Conservation (phyloP, 2,888 invertebrate genomes). For the Oegoconia quadripuncta region DNA sequence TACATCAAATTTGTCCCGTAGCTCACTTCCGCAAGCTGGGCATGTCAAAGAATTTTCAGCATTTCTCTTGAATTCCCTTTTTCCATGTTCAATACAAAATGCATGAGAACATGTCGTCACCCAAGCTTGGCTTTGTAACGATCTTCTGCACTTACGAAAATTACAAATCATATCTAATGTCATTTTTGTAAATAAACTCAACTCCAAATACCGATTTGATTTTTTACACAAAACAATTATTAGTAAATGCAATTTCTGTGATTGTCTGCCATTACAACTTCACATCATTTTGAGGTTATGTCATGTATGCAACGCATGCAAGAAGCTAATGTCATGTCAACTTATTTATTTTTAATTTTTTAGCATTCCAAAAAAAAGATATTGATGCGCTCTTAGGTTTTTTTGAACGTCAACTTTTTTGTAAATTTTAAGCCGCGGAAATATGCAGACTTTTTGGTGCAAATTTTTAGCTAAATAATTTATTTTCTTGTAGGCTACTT, state of each 20-base stretch:
- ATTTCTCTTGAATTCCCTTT: constrained; percentile 67
- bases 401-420: background rate
- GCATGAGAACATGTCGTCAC: constrained; percentile 78
- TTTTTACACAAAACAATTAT: background rate
- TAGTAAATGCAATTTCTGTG: background rate
- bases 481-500: constrained; percentile 76
- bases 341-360: too few species aligned
- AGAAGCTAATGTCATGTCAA: too few species aligned
- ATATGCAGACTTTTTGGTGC: too few species aligned
- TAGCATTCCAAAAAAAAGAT: too few species aligned
- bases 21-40: constrained; percentile 70
- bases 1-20: constrained; percentile 73
- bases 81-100: constrained; percentile 76
- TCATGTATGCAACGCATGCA: too few species aligned
- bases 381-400: too few species aligned
- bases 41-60: constrained; percentile 65
- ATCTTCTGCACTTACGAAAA: constrained; percentile 72
- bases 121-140: constrained; percentile 69
- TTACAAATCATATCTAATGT: constrained; percentile 71
- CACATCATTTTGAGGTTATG: too few species aligned
- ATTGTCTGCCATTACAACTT: too few species aligned
- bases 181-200: constrained; percentile 30
- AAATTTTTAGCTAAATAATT: too few species aligned
- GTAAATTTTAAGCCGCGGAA: too few species aligned
- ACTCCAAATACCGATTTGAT: constrained; percentile 1